Evolutionary conservation across 2,797 vertebrate genomes (phyloP), one percentile per base, ranked within the genome.

Genomic region (Syngnathus acus): DNA sequence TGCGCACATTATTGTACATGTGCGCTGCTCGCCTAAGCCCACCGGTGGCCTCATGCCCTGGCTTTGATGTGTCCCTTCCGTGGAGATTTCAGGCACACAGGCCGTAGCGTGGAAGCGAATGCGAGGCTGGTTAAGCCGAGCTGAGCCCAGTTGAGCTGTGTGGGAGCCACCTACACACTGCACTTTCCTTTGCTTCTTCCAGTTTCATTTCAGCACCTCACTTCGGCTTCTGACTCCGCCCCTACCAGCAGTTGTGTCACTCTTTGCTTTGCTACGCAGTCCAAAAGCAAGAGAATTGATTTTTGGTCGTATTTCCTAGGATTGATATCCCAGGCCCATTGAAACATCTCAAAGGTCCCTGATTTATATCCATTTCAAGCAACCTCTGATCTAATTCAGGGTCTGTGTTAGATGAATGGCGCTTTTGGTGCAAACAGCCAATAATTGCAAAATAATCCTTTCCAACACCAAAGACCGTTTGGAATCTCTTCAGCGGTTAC

Each of bases 41-140:
- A 70, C 75, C 59, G 72, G 70, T 81, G 71, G 84, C 83, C 85
- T 70, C 66, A 69, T 82, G 83, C 81, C 79, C 81, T 64, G 79
- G 26, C 85, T 91, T 88, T 90, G 81, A 91, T 90, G 83, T 84
- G 85, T 89, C 87, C 88, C 84, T 86, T 87, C 80, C 80, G 76
- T 17, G 53, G 81, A 85, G 82, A 77, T 81, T 87, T 82, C 78
- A 77, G 70, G 86, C 81, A 81, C 79, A 81, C 68, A 70, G 72
- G 81, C 78, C 65, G 63, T 54, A 73, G 82, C 78, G 78, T 83
- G 67, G 67, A 40, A 79, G 78, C 77, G 82, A 86, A 86, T 72
- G 75, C 75, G 51, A 39, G 65, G 67, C 66, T 32, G 16, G 72
- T 74, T 75, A 66, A 81, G 77, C 79, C 70, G 73, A 70, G 76